Conservation (phyloP, 2,888 invertebrate genomes). For the Apodemia zela region DNA sequence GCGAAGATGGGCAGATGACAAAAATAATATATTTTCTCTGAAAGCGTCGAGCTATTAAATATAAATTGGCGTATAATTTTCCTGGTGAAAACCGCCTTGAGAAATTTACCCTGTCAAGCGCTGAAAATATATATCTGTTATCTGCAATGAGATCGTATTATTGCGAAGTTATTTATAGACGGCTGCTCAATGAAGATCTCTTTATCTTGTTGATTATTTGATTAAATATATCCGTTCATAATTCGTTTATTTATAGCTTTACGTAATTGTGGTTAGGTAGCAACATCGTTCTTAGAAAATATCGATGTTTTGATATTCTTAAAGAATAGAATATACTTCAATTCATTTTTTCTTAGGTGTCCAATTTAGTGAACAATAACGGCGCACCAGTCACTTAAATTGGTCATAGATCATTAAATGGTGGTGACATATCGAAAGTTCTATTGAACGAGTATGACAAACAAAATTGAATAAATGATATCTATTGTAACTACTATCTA, state of each 20-base stretch:
- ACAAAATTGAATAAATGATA: too few relatives aligned
- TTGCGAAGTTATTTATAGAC: conserved; percentile 31
- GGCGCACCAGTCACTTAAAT: too few relatives aligned
- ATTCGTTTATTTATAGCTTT: neutral
- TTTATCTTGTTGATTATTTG: conserved; percentile 13
- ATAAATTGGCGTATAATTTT: conserved; percentile 29
- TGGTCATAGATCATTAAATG: too few relatives aligned
- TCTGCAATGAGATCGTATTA: conserved; percentile 30
- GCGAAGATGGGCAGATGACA: conserved; percentile 22
- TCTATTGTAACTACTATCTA: too few relatives aligned
- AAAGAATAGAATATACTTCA: too few relatives aligned
- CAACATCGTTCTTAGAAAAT: too few relatives aligned
- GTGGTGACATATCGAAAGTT: too few relatives aligned
- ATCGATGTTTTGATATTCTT: too few relatives aligned
- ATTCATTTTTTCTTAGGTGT: too few relatives aligned
- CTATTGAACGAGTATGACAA: too few relatives aligned
- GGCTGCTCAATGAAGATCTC: conserved; percentile 25
- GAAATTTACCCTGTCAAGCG: conserved; percentile 26
- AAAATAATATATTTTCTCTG: conserved; percentile 25
- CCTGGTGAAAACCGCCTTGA: conserved; percentile 25
- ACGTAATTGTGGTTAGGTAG: neutral
- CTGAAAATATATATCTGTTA: conserved; percentile 30
- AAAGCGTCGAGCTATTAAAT: conserved; percentile 24
- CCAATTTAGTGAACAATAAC: too few relatives aligned
- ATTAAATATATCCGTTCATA: neutral